These are phyloP conservation scores for Heterotilapia buettikoferi DNA, from an alignment of 2,113 vertebrate species.

Conservation along the genomic window DNA sequence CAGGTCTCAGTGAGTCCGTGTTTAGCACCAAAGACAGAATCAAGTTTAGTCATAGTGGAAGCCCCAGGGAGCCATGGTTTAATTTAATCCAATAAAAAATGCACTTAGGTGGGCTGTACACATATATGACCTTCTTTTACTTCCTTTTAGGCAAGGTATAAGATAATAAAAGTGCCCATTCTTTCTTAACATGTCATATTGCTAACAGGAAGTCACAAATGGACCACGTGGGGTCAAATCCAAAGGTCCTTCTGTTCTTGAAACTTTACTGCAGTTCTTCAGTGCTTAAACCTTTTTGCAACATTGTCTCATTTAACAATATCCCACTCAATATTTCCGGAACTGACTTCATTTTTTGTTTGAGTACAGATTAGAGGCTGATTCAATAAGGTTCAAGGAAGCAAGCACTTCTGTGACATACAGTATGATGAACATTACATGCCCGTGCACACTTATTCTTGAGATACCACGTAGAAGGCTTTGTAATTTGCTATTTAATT, in stretches of 20 bases:
- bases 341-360: not conserved
- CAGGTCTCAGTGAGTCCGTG: conserved; percentile 21
- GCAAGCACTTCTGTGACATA: conserved; percentile 3
- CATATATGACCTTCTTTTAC: not conserved
- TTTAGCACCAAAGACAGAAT: conserved; percentile 32
- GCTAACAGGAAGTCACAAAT: conserved; percentile 7
- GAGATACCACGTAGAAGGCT: conserved; percentile 3
- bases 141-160: not conserved
- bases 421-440: conserved; percentile 4
- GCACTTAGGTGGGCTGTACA: not conserved
- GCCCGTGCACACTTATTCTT: not conserved
- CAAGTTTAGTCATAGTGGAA: conserved; percentile 28
- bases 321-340: not conserved
- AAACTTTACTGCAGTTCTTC: not conserved
- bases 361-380: not conserved
- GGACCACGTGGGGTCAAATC: conserved; percentile 4
- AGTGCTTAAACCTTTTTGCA: not conserved
- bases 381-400: conserved; percentile 18
- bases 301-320: not conserved
- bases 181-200: not conserved
- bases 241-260: not conserved
- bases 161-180: not conserved
- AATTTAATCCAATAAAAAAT: conserved; percentile 49
- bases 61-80: conserved; percentile 14
- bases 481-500: conserved; percentile 53